Conservation (phyloP, 2,888 invertebrate species). For the Dryadula phaetusa region DNA sequence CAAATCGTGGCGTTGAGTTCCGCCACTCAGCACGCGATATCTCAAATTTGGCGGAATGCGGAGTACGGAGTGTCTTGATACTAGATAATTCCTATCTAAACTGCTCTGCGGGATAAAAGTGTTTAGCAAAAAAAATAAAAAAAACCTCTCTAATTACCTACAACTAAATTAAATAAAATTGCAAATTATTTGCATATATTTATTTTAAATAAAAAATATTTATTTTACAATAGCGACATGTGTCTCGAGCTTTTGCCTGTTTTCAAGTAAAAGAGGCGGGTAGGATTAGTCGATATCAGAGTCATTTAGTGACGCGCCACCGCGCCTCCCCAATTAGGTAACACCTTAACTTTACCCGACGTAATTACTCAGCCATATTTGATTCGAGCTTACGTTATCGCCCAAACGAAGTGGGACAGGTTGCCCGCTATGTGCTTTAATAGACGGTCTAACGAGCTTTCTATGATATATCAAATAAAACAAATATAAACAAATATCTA, state of each 20-base stretch:
- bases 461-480: not conserved
- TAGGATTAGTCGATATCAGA: slow-evolving; percentile 58
- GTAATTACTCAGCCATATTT: slow-evolving; percentile 46
- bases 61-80: no score
- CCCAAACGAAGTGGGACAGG: slow-evolving; percentile 32
- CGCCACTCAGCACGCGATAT: no score
- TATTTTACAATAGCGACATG: not conserved
- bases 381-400: slow-evolving; percentile 38
- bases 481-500: no score
- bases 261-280: slow-evolving; percentile 16
- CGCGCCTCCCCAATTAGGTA: slow-evolving; percentile 69
- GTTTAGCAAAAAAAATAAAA: no score
- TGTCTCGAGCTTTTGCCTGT: not conserved
- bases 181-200: no score
- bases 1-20: no score
- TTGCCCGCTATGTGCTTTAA: slow-evolving; percentile 37
- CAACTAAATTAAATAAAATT: no score
- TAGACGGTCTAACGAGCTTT: slow-evolving; percentile 20
- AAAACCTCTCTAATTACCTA: no score
- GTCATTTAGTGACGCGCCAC: slow-evolving; percentile 67
- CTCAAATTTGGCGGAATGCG: no score
- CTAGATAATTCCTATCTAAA: no score
- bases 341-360: slow-evolving; percentile 75
- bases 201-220: not conserved
- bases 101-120: no score